Evolutionary conservation across 1,140 invertebrate genomes (phyloP), one percentile per base, ranked within the genome.

Genomic region (Himalopsyche phryganea): DNA sequence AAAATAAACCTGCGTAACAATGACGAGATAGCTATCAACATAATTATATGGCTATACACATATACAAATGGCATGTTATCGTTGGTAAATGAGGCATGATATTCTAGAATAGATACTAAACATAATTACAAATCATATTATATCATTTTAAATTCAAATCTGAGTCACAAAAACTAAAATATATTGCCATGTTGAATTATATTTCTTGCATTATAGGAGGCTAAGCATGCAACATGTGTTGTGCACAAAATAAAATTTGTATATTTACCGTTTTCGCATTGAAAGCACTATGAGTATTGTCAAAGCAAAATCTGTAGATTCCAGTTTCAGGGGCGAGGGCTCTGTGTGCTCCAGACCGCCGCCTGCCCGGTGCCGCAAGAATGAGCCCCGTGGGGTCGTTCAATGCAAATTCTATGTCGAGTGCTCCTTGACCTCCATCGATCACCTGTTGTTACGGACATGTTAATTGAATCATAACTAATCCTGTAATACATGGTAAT

Each of bases 231-330:
- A n/a, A n/a, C n/a, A n/a, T n/a, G n/a, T n/a, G n/a, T n/a, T n/a
- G n/a, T n/a, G n/a, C n/a, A n/a, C n/a, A n/a, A n/a, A n/a, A n/a
- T n/a, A n/a, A n/a, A n/a, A n/a, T n/a, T n/a, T n/a, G n/a, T n/a
- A n/a, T n/a, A n/a, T 11, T 2, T 19, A 93, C 86, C 17, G 88
- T 85, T 72, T 93, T 94, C 7, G 79, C 74, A 61, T 85, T 87
- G 68, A 89, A 89, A 9, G 82, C 81, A 66, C 88, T 91, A 67
- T 90, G 89, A 2, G 80, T 84, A 67, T 94, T 94, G 67, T 92
- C 90, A 67, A 92, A 91, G 67, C 91, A 94, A 63, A 92, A 84
- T 58, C 83, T 81, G 69, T 88, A 90, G 65, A 90, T 86, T 3
- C 90, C 90, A 38, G 80, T 76, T 54, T 80, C 71, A 4, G 69